These are phyloP conservation scores for Caenorhabditis afra DNA, from an alignment of 2,888 invertebrate species.

Conservation along the genomic window DNA sequence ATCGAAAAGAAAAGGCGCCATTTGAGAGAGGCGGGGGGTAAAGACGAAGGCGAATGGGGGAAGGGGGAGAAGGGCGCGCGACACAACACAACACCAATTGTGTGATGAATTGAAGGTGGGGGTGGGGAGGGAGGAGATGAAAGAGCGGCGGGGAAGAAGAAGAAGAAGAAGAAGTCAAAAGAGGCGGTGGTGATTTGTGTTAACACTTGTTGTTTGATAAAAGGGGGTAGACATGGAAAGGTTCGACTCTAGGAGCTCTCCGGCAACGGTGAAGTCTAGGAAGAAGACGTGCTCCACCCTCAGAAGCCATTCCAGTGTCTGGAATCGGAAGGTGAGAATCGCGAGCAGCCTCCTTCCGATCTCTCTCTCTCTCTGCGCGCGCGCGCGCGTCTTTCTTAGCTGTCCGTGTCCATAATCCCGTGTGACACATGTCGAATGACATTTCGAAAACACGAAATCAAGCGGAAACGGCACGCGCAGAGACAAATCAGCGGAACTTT, in stretches of 20 bases:
- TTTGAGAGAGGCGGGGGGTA: not conserved
- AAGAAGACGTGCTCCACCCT: too few relatives aligned
- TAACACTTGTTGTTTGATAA: too few relatives aligned
- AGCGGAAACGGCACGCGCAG: slow-evolving; percentile 37
- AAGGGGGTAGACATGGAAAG: too few relatives aligned
- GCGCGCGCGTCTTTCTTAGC: too few relatives aligned
- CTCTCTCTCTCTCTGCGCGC: too few relatives aligned
- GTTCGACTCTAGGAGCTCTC: too few relatives aligned
- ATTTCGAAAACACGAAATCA: slow-evolving; percentile 43
- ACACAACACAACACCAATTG: slow-evolving; percentile 28
- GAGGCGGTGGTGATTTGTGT: too few relatives aligned
- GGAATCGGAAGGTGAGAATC: too few relatives aligned
- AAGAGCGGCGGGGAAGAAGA: not conserved
- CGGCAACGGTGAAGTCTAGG: too few relatives aligned
- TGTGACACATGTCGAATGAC: slow-evolving; percentile 29
- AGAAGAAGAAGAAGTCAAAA: not conserved
- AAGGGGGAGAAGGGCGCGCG: not conserved
- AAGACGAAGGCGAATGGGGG: slow-evolving; percentile 13
- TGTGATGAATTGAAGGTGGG: slow-evolving; percentile 22
- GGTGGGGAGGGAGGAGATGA: not conserved
- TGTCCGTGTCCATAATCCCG: too few relatives aligned
- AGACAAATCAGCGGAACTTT: not conserved
- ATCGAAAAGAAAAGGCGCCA: slow-evolving; percentile 19
- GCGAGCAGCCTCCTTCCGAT: too few relatives aligned
- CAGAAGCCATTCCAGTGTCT: too few relatives aligned